These are phyloP conservation scores for Scotopteryx bipunctaria DNA, from an alignment of 2,888 invertebrate species.

Conservation along the genomic window DNA sequence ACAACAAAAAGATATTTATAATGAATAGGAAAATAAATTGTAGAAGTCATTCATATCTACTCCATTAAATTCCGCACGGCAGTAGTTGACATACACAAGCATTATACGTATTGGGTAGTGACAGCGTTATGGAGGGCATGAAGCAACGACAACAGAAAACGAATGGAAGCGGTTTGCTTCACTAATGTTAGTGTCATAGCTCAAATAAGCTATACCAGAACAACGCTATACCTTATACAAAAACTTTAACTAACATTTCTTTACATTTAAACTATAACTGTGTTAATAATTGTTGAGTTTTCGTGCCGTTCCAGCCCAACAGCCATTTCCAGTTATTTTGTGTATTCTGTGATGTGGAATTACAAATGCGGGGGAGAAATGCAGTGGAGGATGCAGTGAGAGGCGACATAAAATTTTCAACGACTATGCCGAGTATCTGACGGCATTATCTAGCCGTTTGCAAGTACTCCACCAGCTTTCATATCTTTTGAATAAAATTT, in stretches of 20 bases:
- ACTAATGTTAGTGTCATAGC: no score
- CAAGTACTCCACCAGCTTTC: slow-evolving; percentile 69
- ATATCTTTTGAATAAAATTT: slow-evolving; percentile 76
- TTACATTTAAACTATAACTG: no score
- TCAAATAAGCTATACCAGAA: no score
- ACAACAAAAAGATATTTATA: slow-evolving; percentile 9
- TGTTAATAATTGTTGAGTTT: no score
- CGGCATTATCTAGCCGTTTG: slow-evolving; percentile 79
- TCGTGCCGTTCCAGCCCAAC: no score
- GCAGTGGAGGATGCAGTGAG: slow-evolving; percentile 70
- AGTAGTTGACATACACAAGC: slow-evolving; percentile 23
- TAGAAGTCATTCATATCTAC: slow-evolving; percentile 17
- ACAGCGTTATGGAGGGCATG: slow-evolving; percentile 48
- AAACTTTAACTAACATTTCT: no score
- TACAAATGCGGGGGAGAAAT: slow-evolving; percentile 54
- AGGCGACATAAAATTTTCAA: slow-evolving; percentile 80
- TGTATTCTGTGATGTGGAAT: slow-evolving; percentile 43
- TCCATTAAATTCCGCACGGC: slow-evolving; percentile 25
- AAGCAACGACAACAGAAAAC: slow-evolving; percentile 2
- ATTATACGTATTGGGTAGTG: slow-evolving; percentile 44
- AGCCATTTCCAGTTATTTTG: slow-evolving; percentile 18
- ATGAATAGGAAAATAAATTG: slow-evolving; percentile 19
- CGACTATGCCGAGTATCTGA: slow-evolving; percentile 73
- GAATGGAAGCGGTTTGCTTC: slow-evolving; percentile 5
- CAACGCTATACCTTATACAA: no score